Evolutionary conservation across 2,113 vertebrate genomes (phyloP).

Genomic region (Fulmarus glacialis): DNA sequence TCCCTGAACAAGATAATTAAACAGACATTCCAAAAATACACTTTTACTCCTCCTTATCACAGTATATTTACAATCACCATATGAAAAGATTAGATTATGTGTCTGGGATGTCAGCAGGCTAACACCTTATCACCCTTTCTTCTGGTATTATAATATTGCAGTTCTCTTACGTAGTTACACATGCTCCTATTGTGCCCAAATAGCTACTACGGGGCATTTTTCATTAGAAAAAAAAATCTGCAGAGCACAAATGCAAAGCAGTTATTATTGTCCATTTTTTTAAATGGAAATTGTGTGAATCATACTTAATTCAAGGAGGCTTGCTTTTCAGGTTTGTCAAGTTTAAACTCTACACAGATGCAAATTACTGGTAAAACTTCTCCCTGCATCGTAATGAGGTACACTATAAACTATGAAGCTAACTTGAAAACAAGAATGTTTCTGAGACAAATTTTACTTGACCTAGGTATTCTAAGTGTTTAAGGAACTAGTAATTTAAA

Average conservation of each 20-base stretch:
- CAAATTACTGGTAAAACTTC: constrained; percentile 60
- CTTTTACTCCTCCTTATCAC: constrained; percentile 69
- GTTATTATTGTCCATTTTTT: constrained; percentile 50
- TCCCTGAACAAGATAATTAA: background rate
- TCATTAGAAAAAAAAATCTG: background rate
- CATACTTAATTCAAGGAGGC: constrained; percentile 29
- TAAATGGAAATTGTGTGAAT: constrained; percentile 46
- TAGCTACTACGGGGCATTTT: background rate
- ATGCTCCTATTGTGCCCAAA: background rate
- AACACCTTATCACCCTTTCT: background rate
- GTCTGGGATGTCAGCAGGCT: background rate
- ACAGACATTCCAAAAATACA: constrained; percentile 50
- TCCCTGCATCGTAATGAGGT: constrained; percentile 47
- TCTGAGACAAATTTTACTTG: background rate
- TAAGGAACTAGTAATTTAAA: background rate
- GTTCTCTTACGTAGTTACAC: background rate
- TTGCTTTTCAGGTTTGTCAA: constrained; percentile 59
- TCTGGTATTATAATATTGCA: background rate
- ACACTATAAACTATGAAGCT: background rate
- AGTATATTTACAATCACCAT: constrained; percentile 62
- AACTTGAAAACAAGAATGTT: background rate
- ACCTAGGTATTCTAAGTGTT: background rate
- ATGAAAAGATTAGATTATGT: constrained; percentile 49
- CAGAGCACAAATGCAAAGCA: background rate
- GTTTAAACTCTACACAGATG: constrained; percentile 58